A percentile compares a stretch with the other conserved stretches of the same genome.
Evolutionary conservation across 23 tunicate species (phyloP).

Genomic region (Halocynthia roretzi): DNA sequence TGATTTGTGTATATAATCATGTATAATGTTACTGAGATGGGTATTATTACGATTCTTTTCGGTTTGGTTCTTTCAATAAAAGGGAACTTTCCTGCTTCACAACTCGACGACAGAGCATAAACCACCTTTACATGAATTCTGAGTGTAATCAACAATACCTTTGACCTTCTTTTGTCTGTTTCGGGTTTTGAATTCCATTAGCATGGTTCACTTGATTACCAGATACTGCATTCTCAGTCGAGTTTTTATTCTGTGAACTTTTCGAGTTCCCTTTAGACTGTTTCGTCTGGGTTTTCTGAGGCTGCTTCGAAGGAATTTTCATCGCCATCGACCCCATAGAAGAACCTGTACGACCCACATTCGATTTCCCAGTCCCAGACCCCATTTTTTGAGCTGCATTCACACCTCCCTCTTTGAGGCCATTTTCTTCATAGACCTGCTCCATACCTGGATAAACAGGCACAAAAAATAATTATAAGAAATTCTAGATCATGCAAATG

Average conservation of each 20-base stretch:
- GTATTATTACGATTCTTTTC: too few relatives aligned
- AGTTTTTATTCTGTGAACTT: background rate
- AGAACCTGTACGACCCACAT: background rate
- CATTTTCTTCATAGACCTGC: constrained; percentile 3
- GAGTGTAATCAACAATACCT: too few relatives aligned
- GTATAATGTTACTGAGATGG: too few relatives aligned
- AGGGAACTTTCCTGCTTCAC: too few relatives aligned
- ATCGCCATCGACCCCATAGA: constrained; percentile 5
- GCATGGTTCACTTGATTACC: background rate
- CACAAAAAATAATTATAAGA: too few relatives aligned
- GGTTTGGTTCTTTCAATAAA: too few relatives aligned
- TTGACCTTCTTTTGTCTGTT: background rate
- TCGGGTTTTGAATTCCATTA: background rate
- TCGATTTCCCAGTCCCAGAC: background rate
- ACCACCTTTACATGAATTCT: too few relatives aligned
- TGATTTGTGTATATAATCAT: too few relatives aligned
- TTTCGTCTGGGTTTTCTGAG: background rate
- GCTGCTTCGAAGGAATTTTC: constrained; percentile 23
- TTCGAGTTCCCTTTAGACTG: background rate
- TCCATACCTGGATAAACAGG: constrained; percentile 14
- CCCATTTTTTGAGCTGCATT: background rate
- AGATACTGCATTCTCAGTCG: background rate
- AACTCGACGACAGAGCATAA: too few relatives aligned
- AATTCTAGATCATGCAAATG: too few relatives aligned
- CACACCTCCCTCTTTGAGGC: background rate